Conservation (phyloP, 2,113 vertebrate species). For the Chaetops frenatus region DNA sequence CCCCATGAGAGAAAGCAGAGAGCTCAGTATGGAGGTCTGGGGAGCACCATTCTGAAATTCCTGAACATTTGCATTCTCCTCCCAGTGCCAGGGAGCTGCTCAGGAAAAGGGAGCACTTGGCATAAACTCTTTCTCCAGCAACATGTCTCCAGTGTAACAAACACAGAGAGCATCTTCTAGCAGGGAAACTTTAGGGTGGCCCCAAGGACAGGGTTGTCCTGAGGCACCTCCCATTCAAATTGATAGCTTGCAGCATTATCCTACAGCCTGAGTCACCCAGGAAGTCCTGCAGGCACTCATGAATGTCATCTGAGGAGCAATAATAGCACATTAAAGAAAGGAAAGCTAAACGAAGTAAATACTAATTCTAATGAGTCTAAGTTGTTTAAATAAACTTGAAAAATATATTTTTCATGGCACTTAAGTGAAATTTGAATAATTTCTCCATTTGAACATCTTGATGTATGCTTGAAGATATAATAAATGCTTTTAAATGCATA, state of each 20-base stretch:
- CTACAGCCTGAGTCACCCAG: not conserved
- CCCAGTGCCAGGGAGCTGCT: not conserved
- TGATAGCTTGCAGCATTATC: not conserved
- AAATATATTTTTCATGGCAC: not conserved
- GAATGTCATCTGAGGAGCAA: not conserved
- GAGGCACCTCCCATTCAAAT: not conserved
- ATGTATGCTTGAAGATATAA: not conserved
- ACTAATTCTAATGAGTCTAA: not conserved
- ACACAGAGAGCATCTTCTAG: not conserved
- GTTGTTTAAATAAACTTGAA: not conserved
- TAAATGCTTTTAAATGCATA: not conserved
- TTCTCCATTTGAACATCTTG: not conserved
- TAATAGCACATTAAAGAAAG: not conserved
- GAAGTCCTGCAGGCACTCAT: not conserved
- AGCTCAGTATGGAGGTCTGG: not conserved
- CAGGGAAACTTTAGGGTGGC: not conserved
- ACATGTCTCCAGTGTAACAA: rapidly evolving
- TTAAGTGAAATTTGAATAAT: not conserved
- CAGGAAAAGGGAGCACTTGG: not conserved
- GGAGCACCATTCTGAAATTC: not conserved
- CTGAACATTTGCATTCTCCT: not conserved
- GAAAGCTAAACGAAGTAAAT: not conserved
- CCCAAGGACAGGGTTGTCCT: not conserved
- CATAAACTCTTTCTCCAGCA: not conserved
- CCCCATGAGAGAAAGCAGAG: not conserved